Conservation (phyloP, 2,797 vertebrate species). For the Cygnus olor region DNA sequence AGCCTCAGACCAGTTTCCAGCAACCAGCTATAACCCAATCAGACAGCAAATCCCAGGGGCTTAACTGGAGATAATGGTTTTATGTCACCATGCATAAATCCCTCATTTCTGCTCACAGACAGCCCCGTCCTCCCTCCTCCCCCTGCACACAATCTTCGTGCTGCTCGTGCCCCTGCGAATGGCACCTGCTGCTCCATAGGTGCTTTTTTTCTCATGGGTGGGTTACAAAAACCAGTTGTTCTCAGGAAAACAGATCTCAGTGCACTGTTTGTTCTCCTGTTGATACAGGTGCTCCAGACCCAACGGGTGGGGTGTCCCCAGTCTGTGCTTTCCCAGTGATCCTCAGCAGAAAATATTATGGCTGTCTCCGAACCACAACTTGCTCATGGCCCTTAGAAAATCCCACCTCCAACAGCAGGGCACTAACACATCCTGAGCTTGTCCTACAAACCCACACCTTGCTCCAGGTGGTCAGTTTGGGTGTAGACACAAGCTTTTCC, state of each 20-base stretch:
- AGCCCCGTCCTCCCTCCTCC: neutral
- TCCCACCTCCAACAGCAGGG: neutral
- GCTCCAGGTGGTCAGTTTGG: too few relatives aligned
- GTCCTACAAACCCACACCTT: neutral
- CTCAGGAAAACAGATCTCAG: neutral
- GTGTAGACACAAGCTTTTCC: neutral
- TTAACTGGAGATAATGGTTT: neutral
- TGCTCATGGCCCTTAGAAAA: neutral
- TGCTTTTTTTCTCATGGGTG: fast-evolving
- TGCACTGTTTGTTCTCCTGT: neutral
- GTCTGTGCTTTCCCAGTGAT: neutral
- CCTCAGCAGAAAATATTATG: neutral
- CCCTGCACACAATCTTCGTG: fast-evolving
- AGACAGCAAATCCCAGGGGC: neutral
- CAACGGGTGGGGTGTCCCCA: too few relatives aligned
- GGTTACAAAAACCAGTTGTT: neutral
- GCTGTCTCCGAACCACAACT: neutral
- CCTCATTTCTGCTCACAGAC: neutral
- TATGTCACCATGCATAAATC: neutral
- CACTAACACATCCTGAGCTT: neutral
- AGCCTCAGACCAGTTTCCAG: neutral
- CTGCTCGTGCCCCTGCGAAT: neutral
- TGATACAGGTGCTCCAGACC: neutral
- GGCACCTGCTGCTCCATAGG: fast-evolving
- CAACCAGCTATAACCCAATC: neutral